These are phyloP conservation scores for Brachypalpus laphriformis DNA, from an alignment of 2,888 invertebrate species.

Conservation along the genomic window DNA sequence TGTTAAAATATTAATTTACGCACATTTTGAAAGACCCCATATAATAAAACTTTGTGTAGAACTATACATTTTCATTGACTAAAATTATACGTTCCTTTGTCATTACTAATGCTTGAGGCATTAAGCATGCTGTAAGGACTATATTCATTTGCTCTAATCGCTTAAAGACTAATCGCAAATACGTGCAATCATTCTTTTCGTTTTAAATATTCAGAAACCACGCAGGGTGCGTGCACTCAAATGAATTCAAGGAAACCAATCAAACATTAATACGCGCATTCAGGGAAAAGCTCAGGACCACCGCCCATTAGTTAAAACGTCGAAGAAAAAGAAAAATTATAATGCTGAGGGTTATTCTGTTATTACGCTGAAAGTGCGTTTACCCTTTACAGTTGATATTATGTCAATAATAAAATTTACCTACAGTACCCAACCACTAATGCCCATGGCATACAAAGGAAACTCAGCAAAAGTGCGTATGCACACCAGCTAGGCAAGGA, in stretches of 20 bases:
- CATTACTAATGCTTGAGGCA: neutral
- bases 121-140: constrained; percentile 11
- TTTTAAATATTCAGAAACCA: constrained; percentile 47
- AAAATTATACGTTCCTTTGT: no score
- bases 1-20: no score
- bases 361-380: constrained; percentile 53
- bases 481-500: neutral
- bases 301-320: constrained; percentile 41
- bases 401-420: constrained; percentile 40
- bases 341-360: constrained; percentile 38
- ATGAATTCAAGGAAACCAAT: constrained; percentile 43
- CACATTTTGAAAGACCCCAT: no score
- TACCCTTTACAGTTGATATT: constrained; percentile 42
- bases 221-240: constrained; percentile 1
- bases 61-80: no score
- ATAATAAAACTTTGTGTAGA: no score
- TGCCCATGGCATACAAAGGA: neutral
- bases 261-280: constrained; percentile 35
- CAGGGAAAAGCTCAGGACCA: constrained; percentile 29
- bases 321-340: constrained; percentile 29
- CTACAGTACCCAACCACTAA: neutral
- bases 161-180: constrained; percentile 20
- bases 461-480: constrained; percentile 33
- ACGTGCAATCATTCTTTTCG: constrained; percentile 21
- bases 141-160: constrained; percentile 27